phyloP scores from a whole-genome alignment of 2,113 vertebrate species.

The Paraplagusia blochii region DNA sequence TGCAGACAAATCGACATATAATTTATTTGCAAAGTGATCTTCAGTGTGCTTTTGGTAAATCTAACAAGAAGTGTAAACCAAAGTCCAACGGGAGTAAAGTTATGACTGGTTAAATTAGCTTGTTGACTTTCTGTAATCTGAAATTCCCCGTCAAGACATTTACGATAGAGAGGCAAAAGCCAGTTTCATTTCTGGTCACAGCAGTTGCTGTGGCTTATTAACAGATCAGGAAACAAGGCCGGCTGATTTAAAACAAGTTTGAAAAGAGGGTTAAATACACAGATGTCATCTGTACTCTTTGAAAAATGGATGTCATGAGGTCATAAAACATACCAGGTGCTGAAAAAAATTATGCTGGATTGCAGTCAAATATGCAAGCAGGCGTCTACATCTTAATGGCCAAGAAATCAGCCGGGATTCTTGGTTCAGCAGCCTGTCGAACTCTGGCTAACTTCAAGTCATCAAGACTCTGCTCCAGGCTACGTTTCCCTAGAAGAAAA shows the following conservation, averaged over 20 bases:
- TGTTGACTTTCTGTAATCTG: no score
- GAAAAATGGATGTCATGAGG: not conserved
- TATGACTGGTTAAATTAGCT: no score
- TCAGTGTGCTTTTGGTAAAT: slow-evolving; percentile 33
- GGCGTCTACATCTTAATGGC: slow-evolving; percentile 47
- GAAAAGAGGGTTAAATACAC: no score
- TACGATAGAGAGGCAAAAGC: not conserved
- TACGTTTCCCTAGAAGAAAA: slow-evolving; percentile 59
- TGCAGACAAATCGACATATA: not conserved
- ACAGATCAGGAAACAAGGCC: slow-evolving; percentile 4
- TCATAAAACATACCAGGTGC: not conserved
- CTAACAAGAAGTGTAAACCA: slow-evolving; percentile 32
- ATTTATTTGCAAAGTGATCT: not conserved
- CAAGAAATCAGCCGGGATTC: slow-evolving; percentile 64
- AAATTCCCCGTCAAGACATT: no score
- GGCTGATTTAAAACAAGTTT: slow-evolving; percentile 7
- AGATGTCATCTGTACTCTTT: no score
- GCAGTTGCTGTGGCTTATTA: not conserved
- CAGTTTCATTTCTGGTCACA: not conserved
- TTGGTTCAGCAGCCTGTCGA: slow-evolving; percentile 60
- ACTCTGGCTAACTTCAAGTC: slow-evolving; percentile 66
- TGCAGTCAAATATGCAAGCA: not conserved
- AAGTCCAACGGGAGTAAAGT: slow-evolving; percentile 37
- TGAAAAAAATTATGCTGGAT: not conserved
- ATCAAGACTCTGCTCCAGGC: slow-evolving; percentile 54